Conservation (phyloP, 2,888 invertebrate species). For the Gibbula magus region DNA sequence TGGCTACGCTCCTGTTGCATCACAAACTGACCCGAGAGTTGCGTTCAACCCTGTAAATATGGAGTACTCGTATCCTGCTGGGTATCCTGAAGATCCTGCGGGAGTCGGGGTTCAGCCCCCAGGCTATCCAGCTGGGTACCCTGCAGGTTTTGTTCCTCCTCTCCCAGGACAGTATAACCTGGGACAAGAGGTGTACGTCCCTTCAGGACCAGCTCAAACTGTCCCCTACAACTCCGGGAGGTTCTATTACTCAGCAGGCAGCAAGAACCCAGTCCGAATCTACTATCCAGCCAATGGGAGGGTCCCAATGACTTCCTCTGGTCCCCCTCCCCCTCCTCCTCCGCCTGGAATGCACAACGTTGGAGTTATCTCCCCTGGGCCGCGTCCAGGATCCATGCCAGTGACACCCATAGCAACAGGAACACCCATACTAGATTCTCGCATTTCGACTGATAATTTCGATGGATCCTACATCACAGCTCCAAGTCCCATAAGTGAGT, state of each 20-base stretch:
- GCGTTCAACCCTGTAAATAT: constrained; percentile 4
- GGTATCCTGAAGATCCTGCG: background rate
- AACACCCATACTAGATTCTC: constrained; percentile 52
- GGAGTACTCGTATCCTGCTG: constrained; percentile 5
- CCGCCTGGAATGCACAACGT: constrained; percentile 24
- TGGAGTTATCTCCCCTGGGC: constrained; percentile 16
- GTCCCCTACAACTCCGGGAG: constrained; percentile 40
- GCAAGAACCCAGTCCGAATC: constrained; percentile 37
- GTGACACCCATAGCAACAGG: constrained; percentile 62
- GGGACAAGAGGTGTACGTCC: constrained; percentile 38
- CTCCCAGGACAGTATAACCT: constrained; percentile 30
- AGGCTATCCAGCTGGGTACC: background rate
- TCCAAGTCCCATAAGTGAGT: constrained; percentile 67
- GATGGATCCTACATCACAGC: constrained; percentile 46
- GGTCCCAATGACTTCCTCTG: constrained; percentile 41
- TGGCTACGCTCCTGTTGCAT: background rate
- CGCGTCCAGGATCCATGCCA: constrained; percentile 43
- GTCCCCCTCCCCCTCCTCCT: constrained; percentile 39
- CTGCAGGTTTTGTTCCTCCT: background rate
- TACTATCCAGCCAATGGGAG: constrained; percentile 41
- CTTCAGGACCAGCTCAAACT: constrained; percentile 41
- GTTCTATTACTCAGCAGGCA: constrained; percentile 37
- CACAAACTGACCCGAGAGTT: background rate
- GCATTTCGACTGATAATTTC: constrained; percentile 33
- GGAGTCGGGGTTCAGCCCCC: background rate